Conservation (phyloP, 1,140 invertebrate species). For the Drosophila simulans region DNA sequence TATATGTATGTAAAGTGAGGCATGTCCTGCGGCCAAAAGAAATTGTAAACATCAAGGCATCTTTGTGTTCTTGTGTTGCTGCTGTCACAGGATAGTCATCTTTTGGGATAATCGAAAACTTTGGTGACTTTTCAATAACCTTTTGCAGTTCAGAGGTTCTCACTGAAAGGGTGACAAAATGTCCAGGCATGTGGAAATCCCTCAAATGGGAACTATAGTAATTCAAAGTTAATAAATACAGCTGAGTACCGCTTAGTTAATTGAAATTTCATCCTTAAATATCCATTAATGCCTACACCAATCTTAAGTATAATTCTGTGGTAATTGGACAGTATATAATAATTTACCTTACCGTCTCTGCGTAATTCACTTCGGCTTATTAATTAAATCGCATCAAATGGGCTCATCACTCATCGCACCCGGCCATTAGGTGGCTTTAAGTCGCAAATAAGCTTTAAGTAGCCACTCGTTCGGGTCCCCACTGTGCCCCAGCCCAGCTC, state of each 20-base stretch:
- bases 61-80: too few relatives aligned
- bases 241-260: too few relatives aligned
- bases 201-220: neutral
- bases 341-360: constrained; percentile 16
- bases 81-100: constrained; percentile 15
- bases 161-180: neutral
- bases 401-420: constrained; percentile 29
- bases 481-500: neutral
- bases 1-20: constrained; percentile 42
- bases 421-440: constrained; percentile 36
- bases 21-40: constrained; percentile 64
- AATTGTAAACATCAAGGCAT: constrained; percentile 53
- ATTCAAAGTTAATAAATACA: too few relatives aligned
- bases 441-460: constrained; percentile 47
- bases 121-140: constrained; percentile 16
- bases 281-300: neutral
- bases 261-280: neutral
- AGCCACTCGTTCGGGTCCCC: constrained; percentile 10
- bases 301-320: constrained; percentile 1
- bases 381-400: constrained; percentile 28
- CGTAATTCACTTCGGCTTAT: constrained; percentile 24
- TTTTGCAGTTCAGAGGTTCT: neutral
- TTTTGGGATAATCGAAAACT: constrained; percentile 22
- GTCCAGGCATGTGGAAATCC: neutral
- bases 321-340: constrained; percentile 11